Evolutionary conservation across 30 jellyfish, hydroid and myxozoan species (phyloP).

Genomic region (Pelagia noctiluca): DNA sequence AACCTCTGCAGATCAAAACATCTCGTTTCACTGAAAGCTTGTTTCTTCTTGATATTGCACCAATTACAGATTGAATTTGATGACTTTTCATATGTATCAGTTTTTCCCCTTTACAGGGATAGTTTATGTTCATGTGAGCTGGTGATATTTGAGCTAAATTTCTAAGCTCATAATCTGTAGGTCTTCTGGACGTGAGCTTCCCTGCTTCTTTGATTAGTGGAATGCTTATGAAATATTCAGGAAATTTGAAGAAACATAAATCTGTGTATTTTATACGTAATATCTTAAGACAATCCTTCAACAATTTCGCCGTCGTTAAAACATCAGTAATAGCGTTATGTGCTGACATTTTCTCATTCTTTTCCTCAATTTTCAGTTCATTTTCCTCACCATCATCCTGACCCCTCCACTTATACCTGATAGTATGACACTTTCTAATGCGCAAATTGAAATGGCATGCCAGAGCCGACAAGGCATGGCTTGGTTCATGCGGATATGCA

Average conservation of each 20-base stretch:
- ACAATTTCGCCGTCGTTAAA: slow-evolving; percentile 13
- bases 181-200: slow-evolving; percentile 8
- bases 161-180: slow-evolving; percentile 23
- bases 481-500: slow-evolving; percentile 31
- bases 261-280: slow-evolving; percentile 9
- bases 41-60: slow-evolving; percentile 15
- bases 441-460: neutral
- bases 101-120: slow-evolving; percentile 24
- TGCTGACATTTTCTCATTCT: slow-evolving; percentile 14
- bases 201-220: slow-evolving; percentile 16
- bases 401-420: slow-evolving; percentile 39
- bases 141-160: slow-evolving; percentile 33
- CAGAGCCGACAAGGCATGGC: slow-evolving; percentile 16
- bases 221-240: slow-evolving; percentile 8
- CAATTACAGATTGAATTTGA: slow-evolving; percentile 12
- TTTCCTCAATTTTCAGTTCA: neutral
- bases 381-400: neutral
- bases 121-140: slow-evolving; percentile 43
- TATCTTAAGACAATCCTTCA: slow-evolving; percentile 3
- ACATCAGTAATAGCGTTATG: slow-evolving; percentile 65
- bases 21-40: slow-evolving; percentile 26
- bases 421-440: neutral
- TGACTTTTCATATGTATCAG: slow-evolving; percentile 33
- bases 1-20: slow-evolving; percentile 41
- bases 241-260: slow-evolving; percentile 20